Base-by-base conservation (phyloP, 2,888 invertebrate species). In the Drosophila sordidula region DNA sequence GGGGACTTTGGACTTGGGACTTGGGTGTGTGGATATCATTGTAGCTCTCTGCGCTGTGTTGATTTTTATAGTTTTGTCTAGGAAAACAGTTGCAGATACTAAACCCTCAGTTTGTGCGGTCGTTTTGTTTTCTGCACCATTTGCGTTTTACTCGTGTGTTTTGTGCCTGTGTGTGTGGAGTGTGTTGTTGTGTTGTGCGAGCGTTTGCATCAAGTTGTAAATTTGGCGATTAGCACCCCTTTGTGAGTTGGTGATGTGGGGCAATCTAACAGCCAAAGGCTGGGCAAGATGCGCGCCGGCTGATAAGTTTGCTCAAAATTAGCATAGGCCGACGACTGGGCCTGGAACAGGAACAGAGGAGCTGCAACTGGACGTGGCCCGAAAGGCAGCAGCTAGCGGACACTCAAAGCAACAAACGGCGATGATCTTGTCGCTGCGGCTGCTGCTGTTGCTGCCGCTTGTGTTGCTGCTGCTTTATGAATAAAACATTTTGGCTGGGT, bases 161-260 rank as follows among this genome's bases (percentile, higher is more conserved):
- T 18, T 50, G 56, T 46, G 26, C n/a, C 41, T 56, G 62, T 69
- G 67, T 70, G 42, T 39, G 49, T 39, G 41, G 25, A 34, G 38
- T 38, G 25, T 62, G 44, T 59, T 32, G 52, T 52, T 54, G 36
- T 62, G 52, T 57, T 74, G 74, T 70, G 47, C 34, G 49, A 62
- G 65, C 57, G 58, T 70, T 75, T 59, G 87, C 88, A 90, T 89
- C 89, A 79, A 81, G 90, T 89, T 89, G 89, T 89, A 90, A 90
- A 90, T 90, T 90, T 87, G 87, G 84, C 90, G 89, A 90, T 90
- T 90, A 90, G 89, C 90, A 90, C 89, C 89, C 90, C 84, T 89
- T 81, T 80, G 72, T 73, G 81, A 65, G 78, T 79, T 78, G 70
- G 55, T 63, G 58, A 65, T 79, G 70, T 71, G 62, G 59, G 75